Conservation (phyloP, 1,140 invertebrate genomes). For the Anastatus disparis region DNA sequence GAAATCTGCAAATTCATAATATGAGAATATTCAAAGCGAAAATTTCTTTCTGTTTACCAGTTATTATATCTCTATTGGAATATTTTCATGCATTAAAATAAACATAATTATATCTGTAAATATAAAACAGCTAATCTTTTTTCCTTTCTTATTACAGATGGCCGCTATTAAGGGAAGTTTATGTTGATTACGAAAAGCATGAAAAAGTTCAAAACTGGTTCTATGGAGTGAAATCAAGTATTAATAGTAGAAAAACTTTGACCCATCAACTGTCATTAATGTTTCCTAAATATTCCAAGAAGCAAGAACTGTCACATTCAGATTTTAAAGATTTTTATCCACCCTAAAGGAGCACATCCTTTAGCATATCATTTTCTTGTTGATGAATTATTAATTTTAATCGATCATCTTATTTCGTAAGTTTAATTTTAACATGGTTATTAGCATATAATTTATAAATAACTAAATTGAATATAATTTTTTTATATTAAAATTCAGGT, state of each 20-base stretch:
- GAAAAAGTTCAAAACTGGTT: slow-evolving; percentile 55
- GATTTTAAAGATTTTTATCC: slow-evolving; percentile 61
- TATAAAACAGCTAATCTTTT: neutral
- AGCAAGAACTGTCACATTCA: slow-evolving; percentile 62
- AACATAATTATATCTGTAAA: no score
- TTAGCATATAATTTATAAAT: neutral
- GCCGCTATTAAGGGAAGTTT: slow-evolving; percentile 53
- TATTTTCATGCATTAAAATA: no score
- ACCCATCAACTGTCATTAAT: slow-evolving; percentile 55
- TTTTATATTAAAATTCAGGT: slow-evolving; percentile 53
- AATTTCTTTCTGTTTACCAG: no score
- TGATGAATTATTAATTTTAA: slow-evolving; percentile 61
- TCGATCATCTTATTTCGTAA: slow-evolving; percentile 55
- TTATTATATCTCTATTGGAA: no score
- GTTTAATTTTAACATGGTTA: slow-evolving; percentile 26
- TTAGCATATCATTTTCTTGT: slow-evolving; percentile 60
- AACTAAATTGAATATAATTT: neutral
- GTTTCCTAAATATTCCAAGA: slow-evolving; percentile 60
- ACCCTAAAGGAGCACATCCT: slow-evolving; percentile 55
- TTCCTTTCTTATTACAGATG: slow-evolving; percentile 53
- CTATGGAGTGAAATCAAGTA: slow-evolving; percentile 51
- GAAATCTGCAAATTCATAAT: no score
- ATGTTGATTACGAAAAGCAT: slow-evolving; percentile 41
- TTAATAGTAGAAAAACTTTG: slow-evolving; percentile 49
- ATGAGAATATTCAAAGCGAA: no score